Evolutionary conservation across 2,113 vertebrate genomes (phyloP).

Genomic region (Hydrochoerus hydrochaeris): DNA sequence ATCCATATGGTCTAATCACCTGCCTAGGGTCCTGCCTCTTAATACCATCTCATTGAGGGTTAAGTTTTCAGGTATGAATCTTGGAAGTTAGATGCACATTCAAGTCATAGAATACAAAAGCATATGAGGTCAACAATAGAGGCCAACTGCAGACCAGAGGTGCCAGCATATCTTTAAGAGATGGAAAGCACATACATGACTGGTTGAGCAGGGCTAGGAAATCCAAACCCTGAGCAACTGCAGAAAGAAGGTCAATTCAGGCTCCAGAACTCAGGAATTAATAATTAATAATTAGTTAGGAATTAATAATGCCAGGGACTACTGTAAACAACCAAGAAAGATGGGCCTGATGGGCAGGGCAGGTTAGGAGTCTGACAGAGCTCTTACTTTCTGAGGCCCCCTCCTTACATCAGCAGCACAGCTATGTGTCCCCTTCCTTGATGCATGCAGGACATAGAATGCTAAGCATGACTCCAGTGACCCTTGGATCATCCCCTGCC

Average conservation of each 20-base stretch:
- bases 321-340: not conserved
- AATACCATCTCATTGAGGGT: not conserved
- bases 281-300: not conserved
- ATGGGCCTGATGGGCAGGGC: not conserved
- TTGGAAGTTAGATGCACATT: not conserved
- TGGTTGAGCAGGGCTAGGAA: not conserved
- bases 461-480: not conserved
- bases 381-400: not conserved
- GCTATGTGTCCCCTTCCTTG: not conserved
- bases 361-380: not conserved
- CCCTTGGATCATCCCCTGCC: rapidly evolving
- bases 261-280: not conserved
- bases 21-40: too few relatives aligned
- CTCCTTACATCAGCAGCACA: not conserved
- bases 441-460: not conserved
- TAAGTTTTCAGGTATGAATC: not conserved
- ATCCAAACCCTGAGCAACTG: not conserved
- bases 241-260: not conserved
- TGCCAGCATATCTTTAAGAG: not conserved
- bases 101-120: not conserved
- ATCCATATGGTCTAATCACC: not conserved
- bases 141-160: not conserved
- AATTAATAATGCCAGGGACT: not conserved
- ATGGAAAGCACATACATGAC: not conserved
- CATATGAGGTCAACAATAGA: not conserved